These are phyloP conservation scores for Anthopleura xanthogrammica DNA, from an alignment of 92 coral and sea anemone species.

Conservation along the genomic window DNA sequence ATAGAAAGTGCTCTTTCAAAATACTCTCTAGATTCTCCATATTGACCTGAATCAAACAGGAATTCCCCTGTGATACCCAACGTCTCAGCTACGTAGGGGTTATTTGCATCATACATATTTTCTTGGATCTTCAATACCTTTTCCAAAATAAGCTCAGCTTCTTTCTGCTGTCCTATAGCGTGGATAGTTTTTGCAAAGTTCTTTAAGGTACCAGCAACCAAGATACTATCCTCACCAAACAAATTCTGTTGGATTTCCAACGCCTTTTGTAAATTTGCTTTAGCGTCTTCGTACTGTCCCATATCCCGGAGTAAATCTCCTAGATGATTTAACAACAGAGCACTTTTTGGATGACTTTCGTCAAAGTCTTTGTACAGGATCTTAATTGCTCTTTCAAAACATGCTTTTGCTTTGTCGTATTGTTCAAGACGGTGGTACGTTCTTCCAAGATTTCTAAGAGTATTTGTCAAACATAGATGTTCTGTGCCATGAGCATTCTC, in stretches of 20 bases:
- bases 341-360: background rate
- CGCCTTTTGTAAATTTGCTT: background rate
- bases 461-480: background rate
- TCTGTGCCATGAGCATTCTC: background rate
- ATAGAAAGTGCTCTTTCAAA: conserved; percentile 15
- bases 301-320: background rate
- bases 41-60: background rate
- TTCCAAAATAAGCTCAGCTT: background rate
- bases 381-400: background rate
- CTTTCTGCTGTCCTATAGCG: background rate
- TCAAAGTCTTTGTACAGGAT: background rate
- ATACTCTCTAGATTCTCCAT: background rate
- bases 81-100: background rate
- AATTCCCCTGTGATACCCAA: background rate
- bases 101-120: background rate
- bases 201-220: background rate
- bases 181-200: conserved; percentile 7
- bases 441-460: background rate
- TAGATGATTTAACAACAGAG: background rate
- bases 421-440: background rate
- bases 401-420: background rate
- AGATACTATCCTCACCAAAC: conserved; percentile 9
- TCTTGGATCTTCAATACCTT: conserved; percentile 12
- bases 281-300: conserved; percentile 3
- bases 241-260: background rate